These are phyloP conservation scores for Phylloscopus whistleri DNA, from an alignment of 2,113 vertebrate species.

Conservation along the genomic window DNA sequence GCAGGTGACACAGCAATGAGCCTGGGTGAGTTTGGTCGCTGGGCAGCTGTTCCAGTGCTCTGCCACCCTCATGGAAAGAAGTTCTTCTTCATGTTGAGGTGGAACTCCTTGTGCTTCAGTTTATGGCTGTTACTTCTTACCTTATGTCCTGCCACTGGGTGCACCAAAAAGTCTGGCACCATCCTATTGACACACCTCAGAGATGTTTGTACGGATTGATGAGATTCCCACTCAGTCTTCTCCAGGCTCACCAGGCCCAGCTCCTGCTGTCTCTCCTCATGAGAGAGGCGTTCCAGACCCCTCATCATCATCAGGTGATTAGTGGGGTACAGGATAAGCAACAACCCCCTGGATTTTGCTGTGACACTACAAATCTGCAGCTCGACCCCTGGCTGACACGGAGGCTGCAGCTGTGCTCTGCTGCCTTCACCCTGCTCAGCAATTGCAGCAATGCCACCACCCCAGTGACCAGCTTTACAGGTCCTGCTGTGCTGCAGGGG, in stretches of 20 bases:
- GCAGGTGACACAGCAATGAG: not conserved
- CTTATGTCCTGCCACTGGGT: not conserved
- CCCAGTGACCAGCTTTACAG: not conserved
- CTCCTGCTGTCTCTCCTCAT: rapidly evolving
- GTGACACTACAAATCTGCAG: rapidly evolving
- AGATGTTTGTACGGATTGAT: not conserved
- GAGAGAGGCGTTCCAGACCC: not conserved
- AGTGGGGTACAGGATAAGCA: not conserved
- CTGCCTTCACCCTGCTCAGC: not conserved
- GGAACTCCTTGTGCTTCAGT: not conserved
- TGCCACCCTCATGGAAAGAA: not conserved
- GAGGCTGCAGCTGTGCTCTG: not conserved
- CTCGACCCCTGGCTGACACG: not conserved
- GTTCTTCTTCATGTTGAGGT: not conserved
- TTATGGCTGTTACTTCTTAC: not conserved
- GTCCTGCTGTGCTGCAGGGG: not conserved
- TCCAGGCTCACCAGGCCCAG: not conserved
- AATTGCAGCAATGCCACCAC: not conserved
- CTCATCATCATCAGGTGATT: not conserved
- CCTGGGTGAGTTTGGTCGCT: no score
- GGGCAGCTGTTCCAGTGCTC: not conserved
- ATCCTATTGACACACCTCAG: not conserved
- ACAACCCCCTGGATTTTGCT: rapidly evolving
- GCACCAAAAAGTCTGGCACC: not conserved
- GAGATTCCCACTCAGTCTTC: not conserved